phyloP scores from a whole-genome alignment of 2,113 vertebrate species.

The Platanista minor region DNA sequence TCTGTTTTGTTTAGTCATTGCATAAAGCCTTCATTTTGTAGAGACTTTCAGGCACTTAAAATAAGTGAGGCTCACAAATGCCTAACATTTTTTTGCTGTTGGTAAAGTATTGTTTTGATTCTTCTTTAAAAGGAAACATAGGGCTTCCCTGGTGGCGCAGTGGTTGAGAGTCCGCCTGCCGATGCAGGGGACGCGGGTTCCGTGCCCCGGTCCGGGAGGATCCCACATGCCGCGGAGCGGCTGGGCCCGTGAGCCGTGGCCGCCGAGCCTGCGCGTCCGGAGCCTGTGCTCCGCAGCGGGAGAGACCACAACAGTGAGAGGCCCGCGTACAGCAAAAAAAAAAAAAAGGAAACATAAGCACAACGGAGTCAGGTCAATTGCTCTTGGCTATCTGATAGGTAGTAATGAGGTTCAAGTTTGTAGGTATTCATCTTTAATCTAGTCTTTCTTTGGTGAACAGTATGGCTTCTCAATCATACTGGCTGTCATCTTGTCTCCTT shows the following conservation, averaged over 20 bases:
- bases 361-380: neutral
- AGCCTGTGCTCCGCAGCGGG: too few relatives aligned
- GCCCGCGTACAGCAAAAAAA: too few relatives aligned
- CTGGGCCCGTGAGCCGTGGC: too few relatives aligned
- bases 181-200: too few relatives aligned
- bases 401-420: neutral
- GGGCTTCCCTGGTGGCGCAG: too few relatives aligned
- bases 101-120: neutral
- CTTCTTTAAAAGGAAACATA: neutral
- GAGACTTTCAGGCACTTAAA: neutral
- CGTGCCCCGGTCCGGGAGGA: too few relatives aligned
- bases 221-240: too few relatives aligned
- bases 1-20: neutral
- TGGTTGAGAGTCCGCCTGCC: too few relatives aligned
- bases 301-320: too few relatives aligned
- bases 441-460: neutral
- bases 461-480: neutral
- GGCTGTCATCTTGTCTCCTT: neutral
- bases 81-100: neutral
- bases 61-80: neutral
- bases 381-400: neutral
- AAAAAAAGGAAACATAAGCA: neutral
- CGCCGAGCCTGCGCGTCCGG: too few relatives aligned
- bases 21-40: constrained; percentile 3
- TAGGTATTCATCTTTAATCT: neutral